A percentile compares a stretch with the other conserved stretches of the same genome.
These are phyloP conservation scores for Brienomyrus longianalis DNA, from an alignment of 2,113 vertebrate species.

Conservation along the genomic window DNA sequence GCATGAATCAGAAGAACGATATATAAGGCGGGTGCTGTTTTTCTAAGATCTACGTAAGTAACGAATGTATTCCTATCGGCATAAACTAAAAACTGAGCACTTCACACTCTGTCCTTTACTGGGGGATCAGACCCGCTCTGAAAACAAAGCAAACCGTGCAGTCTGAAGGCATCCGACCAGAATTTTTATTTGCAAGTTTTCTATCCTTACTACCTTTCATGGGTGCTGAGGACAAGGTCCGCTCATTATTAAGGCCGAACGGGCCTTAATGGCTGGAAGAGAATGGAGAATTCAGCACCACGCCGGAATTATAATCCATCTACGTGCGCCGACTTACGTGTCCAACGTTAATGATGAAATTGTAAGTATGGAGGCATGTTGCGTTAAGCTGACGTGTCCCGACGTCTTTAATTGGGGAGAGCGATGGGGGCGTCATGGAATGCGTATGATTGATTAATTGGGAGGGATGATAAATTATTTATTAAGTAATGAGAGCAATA, in stretches of 20 bases:
- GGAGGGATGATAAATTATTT: slow-evolving; percentile 22
- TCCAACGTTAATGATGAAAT: background rate
- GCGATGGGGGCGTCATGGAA: background rate
- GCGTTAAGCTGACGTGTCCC: background rate
- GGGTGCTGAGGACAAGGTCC: background rate
- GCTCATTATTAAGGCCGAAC: background rate
- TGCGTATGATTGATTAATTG: slow-evolving; percentile 27
- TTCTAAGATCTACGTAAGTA: background rate
- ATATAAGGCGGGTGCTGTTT: background rate
- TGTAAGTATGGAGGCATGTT: background rate
- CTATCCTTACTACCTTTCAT: slow-evolving; percentile 4
- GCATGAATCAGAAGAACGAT: background rate
- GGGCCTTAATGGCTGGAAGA: background rate
- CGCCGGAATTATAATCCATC: background rate
- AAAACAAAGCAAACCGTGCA: background rate
- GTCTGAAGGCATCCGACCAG: background rate
- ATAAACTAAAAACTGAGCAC: background rate
- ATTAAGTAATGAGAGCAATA: slow-evolving; percentile 26
- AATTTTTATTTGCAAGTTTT: slow-evolving; percentile 8
- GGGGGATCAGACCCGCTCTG: background rate
- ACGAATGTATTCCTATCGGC: background rate
- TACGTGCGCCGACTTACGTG: background rate
- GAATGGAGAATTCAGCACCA: background rate
- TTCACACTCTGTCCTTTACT: background rate
- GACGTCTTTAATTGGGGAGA: background rate